Evolutionary conservation across 2,888 invertebrate genomes (phyloP), one percentile per base, ranked within the genome.

Genomic region (Allacma fusca): DNA sequence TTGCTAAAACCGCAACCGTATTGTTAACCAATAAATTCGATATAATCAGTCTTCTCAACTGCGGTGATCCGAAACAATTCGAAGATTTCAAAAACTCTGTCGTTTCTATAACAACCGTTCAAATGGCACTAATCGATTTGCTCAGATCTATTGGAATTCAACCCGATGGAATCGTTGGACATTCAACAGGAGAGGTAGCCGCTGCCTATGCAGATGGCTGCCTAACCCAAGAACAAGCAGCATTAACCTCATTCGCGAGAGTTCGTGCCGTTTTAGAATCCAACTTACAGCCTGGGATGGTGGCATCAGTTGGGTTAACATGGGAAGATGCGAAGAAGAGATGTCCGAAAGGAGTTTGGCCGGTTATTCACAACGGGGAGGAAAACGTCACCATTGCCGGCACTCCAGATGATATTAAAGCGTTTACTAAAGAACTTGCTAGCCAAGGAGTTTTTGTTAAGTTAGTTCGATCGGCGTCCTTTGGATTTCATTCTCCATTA

Each of bases 201-300:
- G 98, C 97, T 87, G 97, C 96, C 13, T 98, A 98, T 88, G 97
- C 97, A 23, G 98, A 98, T 88, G 97, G 95, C 16, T 94, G 95
- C 67, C 91, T 98, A 85, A 96, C 95, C 5, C 92, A 93, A 1
- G 97, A 97, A 87, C 97, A 98, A 88, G 93, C 97, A 0, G 92
- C 98, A 77, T 88, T 97, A 84, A 68, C 65, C 1, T 29, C 67
- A 28, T 72, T 76, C 23, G 7, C 90, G 82, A 88, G 88, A 24
- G 84, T 98, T 0, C 98, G 84, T 50, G 84, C 85, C 67, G 84
- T 87, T 7, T 80, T 85, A 70, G 85, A 86, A 1, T 84, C 85
- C 16, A 83, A 81, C 13, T 76, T 86, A 21, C 84, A 84, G 16
- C 74, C 80, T 0, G 86, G 86, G 64, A 87, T 85, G 23, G 88